Evolutionary conservation across 2,113 vertebrate genomes (phyloP), one percentile per base, ranked within the genome.

Genomic region (Clarias batrachus): DNA sequence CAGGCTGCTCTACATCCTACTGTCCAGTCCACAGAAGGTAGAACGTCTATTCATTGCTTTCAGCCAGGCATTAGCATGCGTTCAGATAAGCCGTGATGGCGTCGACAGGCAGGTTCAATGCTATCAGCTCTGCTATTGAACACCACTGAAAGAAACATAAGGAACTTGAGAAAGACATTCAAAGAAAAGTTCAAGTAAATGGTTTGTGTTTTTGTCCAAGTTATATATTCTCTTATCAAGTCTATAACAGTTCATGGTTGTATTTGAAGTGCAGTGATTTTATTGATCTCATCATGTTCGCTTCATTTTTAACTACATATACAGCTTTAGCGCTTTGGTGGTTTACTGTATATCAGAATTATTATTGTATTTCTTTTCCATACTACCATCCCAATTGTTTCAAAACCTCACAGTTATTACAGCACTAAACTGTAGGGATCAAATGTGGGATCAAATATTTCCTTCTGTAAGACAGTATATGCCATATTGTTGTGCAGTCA

Each of bases 101-200:
- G 78, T 62, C 30, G 78, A 81, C 78, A 33, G 77, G 27, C 9
- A 41, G 78, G 30, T 62, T 81, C 57, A 81, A 81, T 81, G 78
- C 78, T 81, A 81, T 62, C 78, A 81, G 57, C 30, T 11, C 57
- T 37, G 78, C 78, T 81, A 81, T 81, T 81, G 78, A 81, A 81
- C 78, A 62, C 57, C 54, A 41, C 78, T 62, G 57, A 41, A 81
- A 14, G 78, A 62, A 79, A 59, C 54, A 5, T 59, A 2, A 81
- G 78, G 57, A 81, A 81, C 78, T 62, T 25, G 57, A 62, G 57
- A 62, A 60, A 81, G 74, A 57, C 78, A 81, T 57, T 62, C 78
- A 25, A 33, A 41, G 27, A 37, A 80, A 77, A 52, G 59, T 27
- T 33, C 27, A 0, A 33, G 56, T 33, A 21, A 60, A 23, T 9